Evolutionary conservation across 35 echinoderm and acorn worm species (phyloP), one percentile per base, ranked within the genome.

Genomic region (Lytechinus variegatus): DNA sequence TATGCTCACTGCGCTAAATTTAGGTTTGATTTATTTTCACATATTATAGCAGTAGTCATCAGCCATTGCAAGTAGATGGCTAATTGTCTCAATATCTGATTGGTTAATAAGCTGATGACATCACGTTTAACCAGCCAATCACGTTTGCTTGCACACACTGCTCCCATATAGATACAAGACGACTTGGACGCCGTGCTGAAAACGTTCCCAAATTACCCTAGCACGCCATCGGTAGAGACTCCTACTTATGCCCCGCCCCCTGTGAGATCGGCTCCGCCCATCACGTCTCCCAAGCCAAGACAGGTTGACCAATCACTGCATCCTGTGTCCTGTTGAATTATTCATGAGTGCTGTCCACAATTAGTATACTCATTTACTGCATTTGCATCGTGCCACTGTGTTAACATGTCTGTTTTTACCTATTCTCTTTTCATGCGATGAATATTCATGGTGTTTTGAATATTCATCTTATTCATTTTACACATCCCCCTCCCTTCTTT

Each of bases 161-260:
- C 24, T 90, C 6, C 88, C 28, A 44, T 90, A 10, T 57, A 93
- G 92, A 33, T 93, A 57, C 52, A 54, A 55, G 92, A 93, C 24
- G 92, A 93, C 92, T 93, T 93, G 92, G 92, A 93, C 27, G 92
- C 92, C 9, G 92, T 93, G 53, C 54, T 93, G 92, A 54, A 54
- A 93, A 55, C 92, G 53, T 93, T 93, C 55, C 92, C 92, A 8
- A 93, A 93, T 93, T 93, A 55, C 54, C 92, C 92, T 24, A 93
- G 53, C 52, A 54, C 92, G 55, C 92, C 92, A 7, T 93, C 92
- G 27, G 27, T 55, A 28, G 92, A 93, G 54, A 54, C 52, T 13
- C 92, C 92, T 55, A 57, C 92, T 28, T 93, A 93, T 57, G 92
- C 92, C 92, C 92, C 92, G 53, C 92, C 92, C 53, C 92, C 92